These are phyloP conservation scores for Theocolax elegans DNA, from an alignment of 1,140 invertebrate species.

Conservation along the genomic window DNA sequence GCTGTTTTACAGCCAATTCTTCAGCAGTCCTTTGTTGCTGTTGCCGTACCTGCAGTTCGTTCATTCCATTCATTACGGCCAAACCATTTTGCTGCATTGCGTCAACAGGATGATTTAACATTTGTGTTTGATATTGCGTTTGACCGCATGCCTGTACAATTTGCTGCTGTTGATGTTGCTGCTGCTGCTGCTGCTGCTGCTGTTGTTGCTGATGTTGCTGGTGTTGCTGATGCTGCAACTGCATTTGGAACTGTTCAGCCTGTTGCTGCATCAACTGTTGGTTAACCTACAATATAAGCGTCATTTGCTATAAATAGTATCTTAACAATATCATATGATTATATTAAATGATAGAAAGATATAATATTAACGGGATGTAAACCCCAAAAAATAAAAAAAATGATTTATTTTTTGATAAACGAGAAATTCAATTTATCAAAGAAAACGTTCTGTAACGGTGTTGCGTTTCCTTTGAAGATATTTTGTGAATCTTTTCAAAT, in stretches of 20 bases:
- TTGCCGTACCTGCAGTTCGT: slow-evolving; percentile 54
- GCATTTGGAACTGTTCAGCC: slow-evolving; percentile 60
- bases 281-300: slow-evolving; percentile 42
- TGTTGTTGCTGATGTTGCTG: slow-evolving; percentile 54
- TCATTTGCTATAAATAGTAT: too few species aligned
- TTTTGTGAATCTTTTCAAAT: too few species aligned
- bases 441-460: too few species aligned
- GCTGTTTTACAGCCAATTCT: slow-evolving; percentile 61
- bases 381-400: too few species aligned
- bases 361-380: too few species aligned
- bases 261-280: slow-evolving; percentile 58
- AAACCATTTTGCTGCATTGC: slow-evolving; percentile 54
- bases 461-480: too few species aligned
- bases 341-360: too few species aligned
- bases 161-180: slow-evolving; percentile 55
- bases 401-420: too few species aligned
- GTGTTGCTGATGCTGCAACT: slow-evolving; percentile 57
- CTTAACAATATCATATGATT: too few species aligned
- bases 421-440: too few species aligned
- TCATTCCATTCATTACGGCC: slow-evolving; percentile 54
- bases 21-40: slow-evolving; percentile 50
- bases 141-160: slow-evolving; percentile 57
- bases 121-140: slow-evolving; percentile 57
- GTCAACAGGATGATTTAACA: slow-evolving; percentile 53
- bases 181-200: slow-evolving; percentile 56